A percentile compares a stretch with the other conserved stretches of the same genome.
Conservation (phyloP, 2,113 vertebrate species). For the Columba livia region DNA sequence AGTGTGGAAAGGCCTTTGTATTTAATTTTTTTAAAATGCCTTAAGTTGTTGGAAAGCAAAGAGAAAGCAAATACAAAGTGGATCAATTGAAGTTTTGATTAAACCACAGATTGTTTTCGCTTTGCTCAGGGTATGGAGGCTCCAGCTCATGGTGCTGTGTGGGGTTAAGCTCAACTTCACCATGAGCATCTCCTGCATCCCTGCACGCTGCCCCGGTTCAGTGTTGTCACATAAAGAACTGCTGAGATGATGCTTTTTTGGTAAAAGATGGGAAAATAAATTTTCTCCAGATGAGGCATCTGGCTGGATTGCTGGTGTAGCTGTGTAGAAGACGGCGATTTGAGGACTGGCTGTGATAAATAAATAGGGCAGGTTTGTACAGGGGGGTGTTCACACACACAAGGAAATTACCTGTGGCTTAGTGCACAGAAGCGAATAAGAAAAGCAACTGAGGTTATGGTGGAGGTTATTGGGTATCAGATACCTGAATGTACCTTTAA, state of each 20-base stretch:
- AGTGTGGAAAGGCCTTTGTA: neutral
- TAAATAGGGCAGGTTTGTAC: rapidly evolving
- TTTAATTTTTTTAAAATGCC: slow-evolving; percentile 19
- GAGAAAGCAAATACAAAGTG: neutral
- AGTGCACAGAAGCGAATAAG: rapidly evolving
- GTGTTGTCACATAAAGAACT: neutral
- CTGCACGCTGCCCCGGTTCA: rapidly evolving
- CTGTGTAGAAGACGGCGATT: neutral
- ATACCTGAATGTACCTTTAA: neutral
- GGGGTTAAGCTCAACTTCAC: neutral
- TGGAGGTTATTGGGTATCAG: neutral
- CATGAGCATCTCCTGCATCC: neutral
- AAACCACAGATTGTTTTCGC: neutral
- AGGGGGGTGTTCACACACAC: no score
- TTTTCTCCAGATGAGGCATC: neutral
- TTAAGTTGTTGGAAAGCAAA: slow-evolving; percentile 34
- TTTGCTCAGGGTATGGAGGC: neutral
- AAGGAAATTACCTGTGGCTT: neutral
- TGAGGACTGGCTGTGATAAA: neutral
- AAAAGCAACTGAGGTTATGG: no score
- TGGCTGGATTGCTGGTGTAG: neutral
- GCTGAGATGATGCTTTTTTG: neutral
- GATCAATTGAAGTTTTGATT: neutral
- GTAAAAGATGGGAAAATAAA: neutral
- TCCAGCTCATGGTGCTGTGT: neutral